phyloP scores from a whole-genome alignment of 1,140 invertebrate species.

The Ylistrum balloti region DNA sequence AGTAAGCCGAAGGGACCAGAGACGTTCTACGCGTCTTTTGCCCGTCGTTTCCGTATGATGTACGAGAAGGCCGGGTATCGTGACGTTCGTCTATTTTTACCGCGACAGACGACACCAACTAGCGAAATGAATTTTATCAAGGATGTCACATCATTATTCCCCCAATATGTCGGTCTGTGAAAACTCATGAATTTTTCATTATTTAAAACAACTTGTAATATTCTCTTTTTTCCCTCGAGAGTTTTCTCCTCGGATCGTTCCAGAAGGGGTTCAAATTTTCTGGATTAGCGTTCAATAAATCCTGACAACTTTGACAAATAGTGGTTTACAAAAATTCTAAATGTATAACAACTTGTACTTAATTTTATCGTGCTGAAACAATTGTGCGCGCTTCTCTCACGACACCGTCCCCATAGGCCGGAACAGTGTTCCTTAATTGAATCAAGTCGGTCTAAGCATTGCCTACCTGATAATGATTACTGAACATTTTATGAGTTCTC shows the following conservation, averaged over 20 bases:
- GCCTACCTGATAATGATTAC: constrained; percentile 45
- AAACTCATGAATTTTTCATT: constrained; percentile 51
- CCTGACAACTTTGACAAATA: constrained; percentile 48
- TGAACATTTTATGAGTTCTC: constrained; percentile 47
- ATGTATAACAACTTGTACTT: constrained; percentile 48
- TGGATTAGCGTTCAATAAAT: constrained; percentile 48
- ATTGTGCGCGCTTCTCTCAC: constrained; percentile 46
- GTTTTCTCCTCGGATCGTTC: constrained; percentile 32
- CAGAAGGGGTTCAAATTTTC: constrained; percentile 47
- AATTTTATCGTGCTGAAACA: constrained; percentile 49
- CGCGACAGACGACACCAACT: constrained; percentile 36
- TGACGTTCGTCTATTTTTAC: constrained; percentile 33
- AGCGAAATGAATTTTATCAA: constrained; percentile 35
- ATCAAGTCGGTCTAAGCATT: constrained; percentile 42
- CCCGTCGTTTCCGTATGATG: neutral
- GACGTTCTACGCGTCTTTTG: neutral
- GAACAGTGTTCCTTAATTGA: constrained; percentile 48
- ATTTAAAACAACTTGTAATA: constrained; percentile 50
- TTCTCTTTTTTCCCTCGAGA: constrained; percentile 44
- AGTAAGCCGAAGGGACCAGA: neutral
- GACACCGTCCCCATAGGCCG: constrained; percentile 16
- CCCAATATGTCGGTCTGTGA: constrained; percentile 46
- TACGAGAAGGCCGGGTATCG: neutral
- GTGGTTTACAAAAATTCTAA: constrained; percentile 47
- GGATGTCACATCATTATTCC: constrained; percentile 25